Conservation (phyloP, 2,888 invertebrate genomes). For the Drosophila leonis region DNA sequence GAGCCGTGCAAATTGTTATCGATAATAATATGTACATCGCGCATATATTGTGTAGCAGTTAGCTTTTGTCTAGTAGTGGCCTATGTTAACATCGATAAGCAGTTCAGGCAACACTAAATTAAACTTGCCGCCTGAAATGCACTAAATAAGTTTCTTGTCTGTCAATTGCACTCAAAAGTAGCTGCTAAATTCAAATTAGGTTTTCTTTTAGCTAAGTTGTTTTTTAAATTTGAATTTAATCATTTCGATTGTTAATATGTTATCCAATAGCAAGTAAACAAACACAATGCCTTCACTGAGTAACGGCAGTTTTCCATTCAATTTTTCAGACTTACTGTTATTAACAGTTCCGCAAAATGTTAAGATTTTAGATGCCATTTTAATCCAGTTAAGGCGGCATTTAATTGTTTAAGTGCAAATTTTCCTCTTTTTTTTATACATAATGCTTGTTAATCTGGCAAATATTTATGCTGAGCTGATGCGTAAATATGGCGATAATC, state of each 20-base stretch:
- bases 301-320: slow-evolving; percentile 4
- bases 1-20: slow-evolving; percentile 30
- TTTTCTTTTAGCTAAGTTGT: not conserved
- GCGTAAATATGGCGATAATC: slow-evolving; percentile 70
- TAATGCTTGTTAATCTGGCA: slow-evolving; percentile 78
- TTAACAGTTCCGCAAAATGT: slow-evolving; percentile 30
- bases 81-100: not conserved
- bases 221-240: not conserved
- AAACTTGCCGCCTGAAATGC: slow-evolving; percentile 5
- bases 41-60: not conserved
- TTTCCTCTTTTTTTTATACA: not conserved
- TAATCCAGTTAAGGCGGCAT: slow-evolving; percentile 3
- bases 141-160: not conserved
- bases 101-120: not conserved
- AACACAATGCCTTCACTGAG: not conserved
- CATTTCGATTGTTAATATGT: no score
- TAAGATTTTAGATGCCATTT: slow-evolving; percentile 30
- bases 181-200: not conserved
- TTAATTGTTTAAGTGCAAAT: not conserved
- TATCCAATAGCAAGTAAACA: not conserved
- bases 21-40: slow-evolving; percentile 32
- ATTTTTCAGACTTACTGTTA: slow-evolving; percentile 11
- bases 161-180: not conserved
- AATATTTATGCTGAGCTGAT: slow-evolving; percentile 81
- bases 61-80: slow-evolving; percentile 8